phyloP scores from a whole-genome alignment of 2,113 vertebrate genomes.

The Herpetotheres cachinnans region DNA sequence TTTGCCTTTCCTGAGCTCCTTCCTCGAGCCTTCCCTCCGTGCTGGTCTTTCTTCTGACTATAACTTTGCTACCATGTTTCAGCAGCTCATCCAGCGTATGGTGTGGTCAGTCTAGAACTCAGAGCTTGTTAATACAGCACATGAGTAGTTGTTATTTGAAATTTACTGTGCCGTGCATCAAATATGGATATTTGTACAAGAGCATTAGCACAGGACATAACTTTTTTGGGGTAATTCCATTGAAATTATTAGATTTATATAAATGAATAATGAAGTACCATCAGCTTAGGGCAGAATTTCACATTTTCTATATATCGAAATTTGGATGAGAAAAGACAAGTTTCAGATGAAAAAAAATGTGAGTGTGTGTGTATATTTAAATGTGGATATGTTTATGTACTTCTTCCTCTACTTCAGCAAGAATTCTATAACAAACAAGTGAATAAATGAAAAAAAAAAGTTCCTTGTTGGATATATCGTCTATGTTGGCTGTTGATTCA shows the following conservation, averaged over 20 bases:
- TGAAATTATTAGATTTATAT: neutral
- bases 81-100: neutral
- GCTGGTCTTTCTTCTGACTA: neutral
- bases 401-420: neutral
- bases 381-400: neutral
- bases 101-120: neutral
- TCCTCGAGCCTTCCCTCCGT: neutral
- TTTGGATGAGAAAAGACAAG: neutral
- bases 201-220: neutral
- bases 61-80: neutral
- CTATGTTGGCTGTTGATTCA: neutral
- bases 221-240: neutral
- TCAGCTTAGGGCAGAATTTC: neutral
- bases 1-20: neutral
- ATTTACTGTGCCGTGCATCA: neutral
- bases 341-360: neutral
- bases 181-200: neutral
- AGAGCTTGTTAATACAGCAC: neutral
- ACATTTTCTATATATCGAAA: neutral
- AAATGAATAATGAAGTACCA: neutral
- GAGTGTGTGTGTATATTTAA: neutral
- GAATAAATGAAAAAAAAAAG: neutral
- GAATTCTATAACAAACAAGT: neutral
- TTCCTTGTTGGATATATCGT: neutral
- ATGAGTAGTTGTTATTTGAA: neutral